Evolutionary conservation across 2,888 invertebrate genomes (phyloP), one percentile per base, ranked within the genome.

Genomic region (Drosophila robusta): DNA sequence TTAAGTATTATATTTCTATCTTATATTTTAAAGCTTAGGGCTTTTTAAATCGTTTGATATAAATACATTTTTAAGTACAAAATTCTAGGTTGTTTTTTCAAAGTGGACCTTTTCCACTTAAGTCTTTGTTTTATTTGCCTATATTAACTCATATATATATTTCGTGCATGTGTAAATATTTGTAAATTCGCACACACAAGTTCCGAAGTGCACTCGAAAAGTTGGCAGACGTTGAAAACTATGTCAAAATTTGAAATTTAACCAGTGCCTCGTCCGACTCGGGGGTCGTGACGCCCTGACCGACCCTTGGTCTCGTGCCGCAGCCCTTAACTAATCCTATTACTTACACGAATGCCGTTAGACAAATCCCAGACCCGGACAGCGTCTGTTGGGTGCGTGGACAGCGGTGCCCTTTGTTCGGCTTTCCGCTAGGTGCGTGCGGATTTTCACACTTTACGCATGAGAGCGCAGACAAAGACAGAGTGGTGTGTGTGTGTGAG

Each of bases 361-460:
- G 70, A 62, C 76, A 72, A 69, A 68, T 70, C 42, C 62, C 60
- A 64, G 72, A 65, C 58, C 32, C 46, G 16, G 8, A n/a, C 38
- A 29, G 36, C n/a, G 2, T 16, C 5, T 16, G 11, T n/a, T 36
- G 44, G 38, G 38, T 73, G 63, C 74, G 74, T 68, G 29, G 39
- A 8, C 26, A 45, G 70, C 72, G 72, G 60, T n/a, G 68, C 62
- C 55, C 72, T 76, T 75, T 72, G 69, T 68, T n/a, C 41, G 39
- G 54, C 51, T 70, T 75, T 62, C 63, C 52, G 42, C 57, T 45
- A 44, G 64, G 61, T 87, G 87, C 83, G 87, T 84, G 68, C 64
- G 70, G 71, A 87, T 83, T 83, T 87, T 83, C 83, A 81, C 87
- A 83, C 83, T 71, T 78, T 69, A 84, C 84, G 82, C 82, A 86